phyloP scores from a whole-genome alignment of 2,797 vertebrate genomes.

The Amazona ochrocephala region DNA sequence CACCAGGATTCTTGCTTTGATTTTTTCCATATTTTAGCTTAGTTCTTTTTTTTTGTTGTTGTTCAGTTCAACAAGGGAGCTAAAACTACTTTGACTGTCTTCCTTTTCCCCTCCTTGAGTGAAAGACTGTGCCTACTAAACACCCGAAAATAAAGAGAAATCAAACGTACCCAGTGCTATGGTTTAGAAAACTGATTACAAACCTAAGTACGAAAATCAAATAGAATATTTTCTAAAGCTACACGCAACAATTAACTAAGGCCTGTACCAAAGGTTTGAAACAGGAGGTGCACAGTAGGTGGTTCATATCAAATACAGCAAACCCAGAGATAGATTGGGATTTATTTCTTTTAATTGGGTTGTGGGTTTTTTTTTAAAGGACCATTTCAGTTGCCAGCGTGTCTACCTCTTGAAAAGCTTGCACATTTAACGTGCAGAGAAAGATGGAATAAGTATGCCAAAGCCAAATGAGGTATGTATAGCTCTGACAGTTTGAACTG shows the following conservation, averaged over 20 bases:
- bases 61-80: conserved; percentile 47
- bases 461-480: not conserved
- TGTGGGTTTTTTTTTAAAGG: not conserved
- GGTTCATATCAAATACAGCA: not conserved
- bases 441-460: not conserved
- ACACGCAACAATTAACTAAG: not conserved
- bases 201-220: not conserved
- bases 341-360: not conserved
- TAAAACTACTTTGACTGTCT: not conserved
- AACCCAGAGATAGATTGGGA: not conserved
- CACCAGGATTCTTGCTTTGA: conserved; percentile 53
- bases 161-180: not conserved
- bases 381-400: not conserved
- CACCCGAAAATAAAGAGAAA: conserved; percentile 23
- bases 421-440: not conserved
- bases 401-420: not conserved
- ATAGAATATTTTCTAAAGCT: not conserved
- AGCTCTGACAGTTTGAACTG: not conserved
- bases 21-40: conserved; percentile 48
- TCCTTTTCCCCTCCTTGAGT: not conserved
- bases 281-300: not conserved
- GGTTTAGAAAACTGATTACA: not conserved
- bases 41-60: conserved; percentile 19
- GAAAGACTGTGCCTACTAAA: conserved; percentile 7
- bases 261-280: not conserved